Conservation (phyloP, 2,113 vertebrate genomes). For the Macquaria australasica region DNA sequence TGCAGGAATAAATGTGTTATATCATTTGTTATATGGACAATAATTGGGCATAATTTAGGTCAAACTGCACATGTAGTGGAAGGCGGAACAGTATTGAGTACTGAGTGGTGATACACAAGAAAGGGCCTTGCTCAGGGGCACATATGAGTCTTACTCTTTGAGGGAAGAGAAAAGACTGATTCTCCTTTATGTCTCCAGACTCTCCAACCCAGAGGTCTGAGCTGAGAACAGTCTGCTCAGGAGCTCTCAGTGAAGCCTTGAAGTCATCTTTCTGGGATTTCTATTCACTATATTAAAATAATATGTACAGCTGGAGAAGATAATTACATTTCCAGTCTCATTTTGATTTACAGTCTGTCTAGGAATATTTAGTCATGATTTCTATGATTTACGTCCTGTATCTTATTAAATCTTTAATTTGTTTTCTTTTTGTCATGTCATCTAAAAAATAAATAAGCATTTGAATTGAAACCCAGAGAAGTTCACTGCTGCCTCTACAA, state of each 20-base stretch:
- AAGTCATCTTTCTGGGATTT: neutral
- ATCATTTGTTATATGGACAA: neutral
- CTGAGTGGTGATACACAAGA: neutral
- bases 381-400: neutral
- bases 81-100: neutral
- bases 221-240: neutral
- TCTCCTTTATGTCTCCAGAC: neutral
- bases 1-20: neutral
- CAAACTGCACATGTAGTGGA: neutral
- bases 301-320: neutral
- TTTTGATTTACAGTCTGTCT: neutral
- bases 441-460: neutral
- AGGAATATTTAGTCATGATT: neutral
- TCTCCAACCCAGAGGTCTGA: constrained; percentile 8
- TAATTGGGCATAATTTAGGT: neutral
- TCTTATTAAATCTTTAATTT: neutral
- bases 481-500: neutral
- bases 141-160: neutral
- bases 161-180: neutral
- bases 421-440: neutral
- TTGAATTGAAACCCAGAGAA: neutral
- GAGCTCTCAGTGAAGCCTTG: neutral
- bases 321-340: too few species aligned
- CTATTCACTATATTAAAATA: neutral
- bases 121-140: neutral